Base-by-base conservation (phyloP, 2,888 invertebrate species). In the Tiliacea citrago region DNA sequence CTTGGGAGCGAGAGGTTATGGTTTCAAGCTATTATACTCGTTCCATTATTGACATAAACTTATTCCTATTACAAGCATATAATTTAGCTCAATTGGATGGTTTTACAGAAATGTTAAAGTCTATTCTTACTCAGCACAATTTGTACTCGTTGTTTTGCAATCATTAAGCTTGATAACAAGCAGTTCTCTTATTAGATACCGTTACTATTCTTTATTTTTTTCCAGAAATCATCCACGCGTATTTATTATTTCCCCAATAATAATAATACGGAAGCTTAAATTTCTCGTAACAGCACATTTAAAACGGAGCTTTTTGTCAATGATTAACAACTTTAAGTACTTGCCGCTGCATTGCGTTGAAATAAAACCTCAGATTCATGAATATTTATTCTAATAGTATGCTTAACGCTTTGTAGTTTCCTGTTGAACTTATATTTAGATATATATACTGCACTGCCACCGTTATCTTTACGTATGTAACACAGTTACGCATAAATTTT, bases 361-460 rank as follows among this genome's bases (percentile, higher is more conserved):
- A 77, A 87, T 63, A 79, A 74, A 63, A n/a, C 18, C 57, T n/a
- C 60, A 39, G 49, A 73, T 77, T 77, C 76, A 87, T 86, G 87
- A 87, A 86, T 86, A 87, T 77, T 77, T 70, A 82, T 85, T 82
- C 74, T 72, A 68, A 77, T 80, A 70, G 76, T 72, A 70, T 61
- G 73, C 73, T 80, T 83, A 85, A 83, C 83, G 86, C 80, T 85
- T 67, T 67, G 73, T 87, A 65, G 77, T 82, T 87, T 87, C 77
- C 79, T 82, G 75, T 75, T 70, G 68, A 69, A 68, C 72, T 81
- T 78, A 78, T 78, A 73, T 84, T 82, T 68, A 79, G 79, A 84
- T 58, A 69, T 77, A 72, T 79, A 78, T 75, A 79, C 68, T 86
- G 87, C 87, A 87, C 18, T 71, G 47, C 29, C 12, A 82, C 85